phyloP scores from a whole-genome alignment of 2,888 invertebrate genomes.

The Eudasyphora cyanicolor region DNA sequence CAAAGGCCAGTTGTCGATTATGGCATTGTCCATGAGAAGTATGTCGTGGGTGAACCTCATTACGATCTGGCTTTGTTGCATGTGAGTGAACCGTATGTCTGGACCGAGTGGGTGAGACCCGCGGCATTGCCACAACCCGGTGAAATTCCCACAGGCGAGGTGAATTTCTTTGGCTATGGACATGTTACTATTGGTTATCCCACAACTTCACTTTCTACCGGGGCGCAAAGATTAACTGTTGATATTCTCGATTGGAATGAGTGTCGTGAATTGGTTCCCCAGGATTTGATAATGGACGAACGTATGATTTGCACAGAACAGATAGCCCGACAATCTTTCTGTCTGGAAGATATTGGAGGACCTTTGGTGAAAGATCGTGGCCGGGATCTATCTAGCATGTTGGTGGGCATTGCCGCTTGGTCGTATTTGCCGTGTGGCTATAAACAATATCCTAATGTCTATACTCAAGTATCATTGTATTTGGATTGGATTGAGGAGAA shows the following conservation, averaged over 20 bases:
- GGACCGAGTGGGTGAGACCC: conserved; percentile 14
- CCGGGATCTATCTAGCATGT: not conserved
- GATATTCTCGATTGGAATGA: not conserved
- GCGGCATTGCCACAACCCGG: not conserved
- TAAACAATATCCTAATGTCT: conserved; percentile 20
- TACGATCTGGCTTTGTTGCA: conserved; percentile 13
- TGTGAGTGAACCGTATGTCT: conserved; percentile 4
- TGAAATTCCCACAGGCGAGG: not conserved
- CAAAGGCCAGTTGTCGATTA: not conserved
- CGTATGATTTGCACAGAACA: conserved; percentile 17
- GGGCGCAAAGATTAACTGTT: not conserved
- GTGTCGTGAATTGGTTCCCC: not conserved
- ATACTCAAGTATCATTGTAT: conserved; percentile 21
- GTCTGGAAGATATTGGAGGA: not conserved
- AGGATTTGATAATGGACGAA: not conserved
- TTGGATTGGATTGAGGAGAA: not conserved
- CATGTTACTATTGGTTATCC: not conserved
- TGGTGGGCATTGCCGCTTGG: conserved; percentile 29
- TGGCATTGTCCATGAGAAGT: conserved; percentile 6
- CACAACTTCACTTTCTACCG: not conserved
- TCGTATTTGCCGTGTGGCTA: conserved; percentile 7
- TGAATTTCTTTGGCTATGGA: conserved; percentile 2
- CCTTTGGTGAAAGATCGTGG: conserved; percentile 2
- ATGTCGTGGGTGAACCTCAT: not conserved
- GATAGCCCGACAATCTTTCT: conserved; percentile 13